Evolutionary conservation across 2,113 vertebrate genomes (phyloP).

Genomic region (Chamaea fasciata): DNA sequence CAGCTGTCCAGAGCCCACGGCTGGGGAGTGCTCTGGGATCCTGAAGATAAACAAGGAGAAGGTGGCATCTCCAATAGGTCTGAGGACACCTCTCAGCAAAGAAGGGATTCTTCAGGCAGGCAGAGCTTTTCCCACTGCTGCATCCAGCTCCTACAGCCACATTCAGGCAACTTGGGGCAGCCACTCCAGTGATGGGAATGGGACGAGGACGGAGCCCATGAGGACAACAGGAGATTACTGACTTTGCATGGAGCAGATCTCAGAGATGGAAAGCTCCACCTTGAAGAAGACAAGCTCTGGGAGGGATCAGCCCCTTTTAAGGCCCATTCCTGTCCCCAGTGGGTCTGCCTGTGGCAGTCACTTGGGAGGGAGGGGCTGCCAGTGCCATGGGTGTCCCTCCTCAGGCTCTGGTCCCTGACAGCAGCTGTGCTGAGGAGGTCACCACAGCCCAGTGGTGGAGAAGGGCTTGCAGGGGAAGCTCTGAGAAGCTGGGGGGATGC

Average conservation of each 20-base stretch:
- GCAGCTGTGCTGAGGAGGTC: not conserved
- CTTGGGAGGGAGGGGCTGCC: not conserved
- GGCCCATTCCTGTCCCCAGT: accelerated
- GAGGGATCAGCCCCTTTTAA: not conserved
- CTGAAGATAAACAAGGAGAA: accelerated
- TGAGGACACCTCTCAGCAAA: not conserved
- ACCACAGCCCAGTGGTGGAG: not conserved
- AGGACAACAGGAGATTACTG: not conserved
- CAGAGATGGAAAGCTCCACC: not conserved
- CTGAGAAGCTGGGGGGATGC: not conserved
- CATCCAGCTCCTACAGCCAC: not conserved
- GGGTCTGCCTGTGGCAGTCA: not conserved
- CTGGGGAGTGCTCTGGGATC: not conserved
- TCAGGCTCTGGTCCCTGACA: not conserved
- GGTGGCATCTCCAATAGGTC: accelerated
- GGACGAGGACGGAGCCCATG: accelerated
- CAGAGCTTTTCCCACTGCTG: not conserved
- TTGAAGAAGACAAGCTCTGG: not conserved
- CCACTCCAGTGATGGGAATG: accelerated
- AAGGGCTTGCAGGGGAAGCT: not conserved
- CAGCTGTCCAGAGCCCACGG: accelerated
- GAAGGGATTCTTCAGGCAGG: not conserved
- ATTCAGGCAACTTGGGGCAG: accelerated
- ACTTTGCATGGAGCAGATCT: not conserved
- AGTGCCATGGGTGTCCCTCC: not conserved